Conservation (phyloP, 2,888 invertebrate species). For the Xestobium rufovillosum region DNA sequence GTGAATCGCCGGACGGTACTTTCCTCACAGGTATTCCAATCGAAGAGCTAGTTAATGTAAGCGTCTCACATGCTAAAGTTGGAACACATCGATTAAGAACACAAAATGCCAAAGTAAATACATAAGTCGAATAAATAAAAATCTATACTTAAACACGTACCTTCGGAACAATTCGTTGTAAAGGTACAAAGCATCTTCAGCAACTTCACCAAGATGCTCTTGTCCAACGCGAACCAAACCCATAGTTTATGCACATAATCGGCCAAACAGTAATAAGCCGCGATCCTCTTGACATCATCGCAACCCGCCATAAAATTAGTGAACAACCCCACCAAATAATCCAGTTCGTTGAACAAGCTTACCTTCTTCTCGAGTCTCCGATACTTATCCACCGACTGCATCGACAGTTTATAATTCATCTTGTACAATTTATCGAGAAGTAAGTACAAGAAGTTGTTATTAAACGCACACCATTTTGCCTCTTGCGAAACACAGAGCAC, state of each 20-base stretch:
- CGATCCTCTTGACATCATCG: slow-evolving; percentile 47
- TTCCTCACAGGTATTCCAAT: too few species aligned
- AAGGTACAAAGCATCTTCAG: slow-evolving; percentile 55
- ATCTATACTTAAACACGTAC: slow-evolving; percentile 45
- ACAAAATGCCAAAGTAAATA: too few species aligned
- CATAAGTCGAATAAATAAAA: too few species aligned
- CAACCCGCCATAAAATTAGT: slow-evolving; percentile 54
- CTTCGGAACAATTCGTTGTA: slow-evolving; percentile 55
- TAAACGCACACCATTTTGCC: slow-evolving; percentile 44
- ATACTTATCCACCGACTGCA: slow-evolving; percentile 44
- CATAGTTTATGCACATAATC: slow-evolving; percentile 57
- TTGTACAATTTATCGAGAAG: slow-evolving; percentile 43
- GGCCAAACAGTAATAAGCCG: slow-evolving; percentile 50
- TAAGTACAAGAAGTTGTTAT: slow-evolving; percentile 39
- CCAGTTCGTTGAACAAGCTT: slow-evolving; percentile 49
- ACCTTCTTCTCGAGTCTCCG: slow-evolving; percentile 42
- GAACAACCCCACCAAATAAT: slow-evolving; percentile 49
- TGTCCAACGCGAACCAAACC: slow-evolving; percentile 58
- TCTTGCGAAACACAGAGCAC: slow-evolving; percentile 43
- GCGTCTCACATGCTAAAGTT: too few species aligned
- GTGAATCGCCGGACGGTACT: too few species aligned
- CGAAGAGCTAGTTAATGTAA: too few species aligned
- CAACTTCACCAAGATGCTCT: slow-evolving; percentile 46
- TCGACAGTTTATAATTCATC: slow-evolving; percentile 42
- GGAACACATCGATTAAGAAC: too few species aligned